These are phyloP conservation scores for Recurvirostra avosetta DNA, from an alignment of 2,113 vertebrate species.

Conservation along the genomic window DNA sequence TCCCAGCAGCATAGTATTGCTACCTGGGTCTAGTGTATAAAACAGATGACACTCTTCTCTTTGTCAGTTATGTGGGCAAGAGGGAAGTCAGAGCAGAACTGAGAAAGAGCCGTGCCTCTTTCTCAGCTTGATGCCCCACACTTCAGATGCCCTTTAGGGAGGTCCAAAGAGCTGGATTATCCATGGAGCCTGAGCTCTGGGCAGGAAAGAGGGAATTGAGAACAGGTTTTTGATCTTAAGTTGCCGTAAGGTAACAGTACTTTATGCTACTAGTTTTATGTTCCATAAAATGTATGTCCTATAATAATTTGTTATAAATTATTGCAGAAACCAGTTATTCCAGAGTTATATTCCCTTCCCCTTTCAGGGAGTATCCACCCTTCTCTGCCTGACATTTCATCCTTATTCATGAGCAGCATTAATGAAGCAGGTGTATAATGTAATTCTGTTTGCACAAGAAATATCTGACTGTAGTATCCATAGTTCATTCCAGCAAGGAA, in stretches of 20 bases:
- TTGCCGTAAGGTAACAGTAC: background rate
- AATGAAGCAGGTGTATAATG: background rate
- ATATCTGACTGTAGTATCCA: background rate
- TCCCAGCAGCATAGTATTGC: accelerated
- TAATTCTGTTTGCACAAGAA: background rate
- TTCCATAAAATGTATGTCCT: background rate
- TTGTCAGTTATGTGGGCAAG: background rate
- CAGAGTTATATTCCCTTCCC: background rate
- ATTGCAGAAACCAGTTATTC: background rate
- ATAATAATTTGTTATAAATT: background rate
- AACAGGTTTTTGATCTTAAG: background rate
- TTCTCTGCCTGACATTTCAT: background rate
- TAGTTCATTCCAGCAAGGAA: background rate
- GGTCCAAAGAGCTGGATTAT: background rate
- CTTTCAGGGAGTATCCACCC: background rate
- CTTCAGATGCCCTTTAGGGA: background rate
- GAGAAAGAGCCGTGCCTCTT: background rate
- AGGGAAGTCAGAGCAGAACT: background rate
- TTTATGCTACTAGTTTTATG: background rate
- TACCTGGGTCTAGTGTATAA: background rate
- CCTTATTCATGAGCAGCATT: background rate
- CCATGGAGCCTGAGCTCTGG: background rate
- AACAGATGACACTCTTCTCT: background rate
- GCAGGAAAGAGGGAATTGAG: background rate
- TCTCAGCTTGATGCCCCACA: background rate